These are phyloP conservation scores for Heterodera filipjevi DNA, from an alignment of 2,888 invertebrate genomes.

Conservation along the genomic window DNA sequence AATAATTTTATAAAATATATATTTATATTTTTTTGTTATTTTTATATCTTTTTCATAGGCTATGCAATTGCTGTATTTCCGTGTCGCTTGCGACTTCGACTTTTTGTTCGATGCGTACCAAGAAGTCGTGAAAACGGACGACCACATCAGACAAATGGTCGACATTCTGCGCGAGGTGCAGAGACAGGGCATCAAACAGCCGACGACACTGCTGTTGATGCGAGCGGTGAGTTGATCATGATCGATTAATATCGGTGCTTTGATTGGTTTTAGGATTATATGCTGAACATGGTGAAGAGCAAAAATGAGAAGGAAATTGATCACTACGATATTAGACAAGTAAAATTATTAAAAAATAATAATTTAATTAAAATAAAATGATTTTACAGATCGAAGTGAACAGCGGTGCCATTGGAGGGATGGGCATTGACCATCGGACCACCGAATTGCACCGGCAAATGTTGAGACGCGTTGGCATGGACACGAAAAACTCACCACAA, in stretches of 20 bases:
- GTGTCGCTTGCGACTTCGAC: background rate
- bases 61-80: background rate
- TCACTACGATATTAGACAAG: background rate
- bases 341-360: background rate
- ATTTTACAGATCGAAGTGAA: background rate
- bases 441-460: conserved; percentile 3
- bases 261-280: background rate
- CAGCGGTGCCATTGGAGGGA: background rate
- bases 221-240: background rate
- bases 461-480: background rate
- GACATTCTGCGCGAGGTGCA: background rate
- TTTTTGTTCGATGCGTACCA: background rate
- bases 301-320: background rate
- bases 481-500: background rate
- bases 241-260: background rate
- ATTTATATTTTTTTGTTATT: background rate
- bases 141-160: background rate
- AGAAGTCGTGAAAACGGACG: background rate
- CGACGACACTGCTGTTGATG: background rate
- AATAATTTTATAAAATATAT: too few species aligned
- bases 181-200: background rate
- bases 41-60: background rate
- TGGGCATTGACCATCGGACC: background rate
- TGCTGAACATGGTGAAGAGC: background rate
- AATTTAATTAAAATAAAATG: background rate